phyloP scores from a whole-genome alignment of 2,797 vertebrate genomes.

The Heliangelus exortis region DNA sequence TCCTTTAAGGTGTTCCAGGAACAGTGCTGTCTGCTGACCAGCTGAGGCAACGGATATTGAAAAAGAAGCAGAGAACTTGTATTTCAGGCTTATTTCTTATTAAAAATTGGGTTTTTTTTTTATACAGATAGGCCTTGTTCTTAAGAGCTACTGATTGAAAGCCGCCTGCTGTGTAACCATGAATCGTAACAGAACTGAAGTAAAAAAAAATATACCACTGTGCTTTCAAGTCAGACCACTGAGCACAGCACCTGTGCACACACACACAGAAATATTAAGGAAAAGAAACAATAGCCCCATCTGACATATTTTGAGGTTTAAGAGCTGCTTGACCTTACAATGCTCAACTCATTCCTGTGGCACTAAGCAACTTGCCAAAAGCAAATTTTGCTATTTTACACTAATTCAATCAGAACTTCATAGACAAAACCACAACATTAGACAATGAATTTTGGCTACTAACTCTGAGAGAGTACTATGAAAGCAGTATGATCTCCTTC shows the following conservation, averaged over 20 bases:
- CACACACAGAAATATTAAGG: background rate
- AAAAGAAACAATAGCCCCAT: background rate
- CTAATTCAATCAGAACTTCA: background rate
- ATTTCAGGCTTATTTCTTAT: background rate
- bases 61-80: background rate
- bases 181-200: background rate
- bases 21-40: background rate
- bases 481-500: background rate
- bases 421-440: background rate
- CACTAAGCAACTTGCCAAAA: background rate
- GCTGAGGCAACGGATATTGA: background rate
- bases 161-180: background rate
- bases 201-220: background rate
- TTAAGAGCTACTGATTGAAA: background rate
- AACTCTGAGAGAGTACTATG: background rate
- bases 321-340: background rate
- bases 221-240: background rate
- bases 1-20: background rate
- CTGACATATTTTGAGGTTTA: background rate
- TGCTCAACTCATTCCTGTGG: fast-evolving
- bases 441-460: background rate
- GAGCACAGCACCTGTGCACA: fast-evolving
- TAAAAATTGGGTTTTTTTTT: background rate
- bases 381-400: background rate
- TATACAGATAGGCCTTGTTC: background rate